Conservation (phyloP, 2,113 vertebrate genomes). For the Gorsachius goisagi region DNA sequence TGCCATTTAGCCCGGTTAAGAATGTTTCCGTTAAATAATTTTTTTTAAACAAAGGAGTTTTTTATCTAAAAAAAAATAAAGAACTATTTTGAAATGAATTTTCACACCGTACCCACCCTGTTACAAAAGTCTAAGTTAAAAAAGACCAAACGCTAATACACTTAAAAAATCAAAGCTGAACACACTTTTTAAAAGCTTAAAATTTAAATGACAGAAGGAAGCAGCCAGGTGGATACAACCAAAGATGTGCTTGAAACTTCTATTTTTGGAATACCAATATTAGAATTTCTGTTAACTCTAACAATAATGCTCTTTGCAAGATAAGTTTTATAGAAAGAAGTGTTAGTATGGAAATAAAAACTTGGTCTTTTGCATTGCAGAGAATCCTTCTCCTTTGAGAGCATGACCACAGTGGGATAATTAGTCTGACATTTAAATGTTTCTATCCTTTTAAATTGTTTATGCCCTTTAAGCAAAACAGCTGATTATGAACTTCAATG, state of each 20-base stretch:
- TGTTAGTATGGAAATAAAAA: not conserved
- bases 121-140: not conserved
- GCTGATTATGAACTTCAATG: not conserved
- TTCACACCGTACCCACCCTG: not conserved
- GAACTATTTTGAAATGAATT: not conserved
- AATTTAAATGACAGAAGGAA: not conserved
- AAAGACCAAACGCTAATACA: not conserved
- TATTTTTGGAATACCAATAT: not conserved
- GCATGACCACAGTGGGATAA: not conserved
- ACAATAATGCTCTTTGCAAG: not conserved
- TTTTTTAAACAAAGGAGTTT: rapidly evolving
- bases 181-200: not conserved
- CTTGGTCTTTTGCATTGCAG: not conserved
- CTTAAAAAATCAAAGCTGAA: not conserved
- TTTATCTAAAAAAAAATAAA: not conserved
- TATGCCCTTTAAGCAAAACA: slow-evolving; percentile 19
- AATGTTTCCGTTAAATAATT: not conserved
- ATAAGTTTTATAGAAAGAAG: not conserved
- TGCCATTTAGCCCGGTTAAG: not conserved
- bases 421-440: slow-evolving; percentile 28
- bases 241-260: not conserved
- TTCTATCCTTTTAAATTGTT: not conserved
- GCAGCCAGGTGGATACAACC: not conserved
- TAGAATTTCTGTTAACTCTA: not conserved
- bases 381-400: not conserved